A percentile compares a stretch with the other conserved stretches of the same genome.
These are phyloP conservation scores for Phaenicophaeus curvirostris DNA, from an alignment of 2,797 vertebrate genomes.

Conservation along the genomic window DNA sequence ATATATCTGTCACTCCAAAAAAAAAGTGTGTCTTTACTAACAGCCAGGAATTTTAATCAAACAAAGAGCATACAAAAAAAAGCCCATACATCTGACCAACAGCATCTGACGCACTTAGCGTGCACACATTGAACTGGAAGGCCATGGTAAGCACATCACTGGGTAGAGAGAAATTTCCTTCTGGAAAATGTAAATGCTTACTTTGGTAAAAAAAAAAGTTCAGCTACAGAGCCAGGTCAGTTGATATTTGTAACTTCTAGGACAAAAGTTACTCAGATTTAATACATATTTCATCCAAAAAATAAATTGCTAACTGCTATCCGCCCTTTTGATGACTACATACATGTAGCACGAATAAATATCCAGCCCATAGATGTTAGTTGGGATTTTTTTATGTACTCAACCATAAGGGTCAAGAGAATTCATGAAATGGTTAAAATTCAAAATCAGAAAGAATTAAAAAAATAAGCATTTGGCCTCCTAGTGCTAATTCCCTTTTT, in stretches of 20 bases:
- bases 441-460: not conserved
- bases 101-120: not conserved
- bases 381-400: not conserved
- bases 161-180: not conserved
- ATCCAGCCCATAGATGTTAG: not conserved
- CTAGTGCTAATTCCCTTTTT: constrained; percentile 17
- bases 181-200: not conserved
- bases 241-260: not conserved
- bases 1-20: not conserved
- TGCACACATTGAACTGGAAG: not conserved
- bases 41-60: not conserved
- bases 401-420: constrained; percentile 14
- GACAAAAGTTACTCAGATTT: not conserved
- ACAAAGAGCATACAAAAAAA: not conserved
- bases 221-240: not conserved
- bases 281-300: not conserved
- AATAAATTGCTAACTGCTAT: not conserved
- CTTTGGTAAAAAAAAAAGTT: not conserved
- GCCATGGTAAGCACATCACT: not conserved
- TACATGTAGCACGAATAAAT: not conserved
- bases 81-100: rapidly evolving
- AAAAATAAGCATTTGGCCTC: constrained; percentile 23
- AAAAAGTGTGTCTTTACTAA: not conserved
- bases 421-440: constrained; percentile 34
- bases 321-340: not conserved